Base-by-base conservation (phyloP, 2,797 vertebrate species). In the Peromyscus aztecus region DNA sequence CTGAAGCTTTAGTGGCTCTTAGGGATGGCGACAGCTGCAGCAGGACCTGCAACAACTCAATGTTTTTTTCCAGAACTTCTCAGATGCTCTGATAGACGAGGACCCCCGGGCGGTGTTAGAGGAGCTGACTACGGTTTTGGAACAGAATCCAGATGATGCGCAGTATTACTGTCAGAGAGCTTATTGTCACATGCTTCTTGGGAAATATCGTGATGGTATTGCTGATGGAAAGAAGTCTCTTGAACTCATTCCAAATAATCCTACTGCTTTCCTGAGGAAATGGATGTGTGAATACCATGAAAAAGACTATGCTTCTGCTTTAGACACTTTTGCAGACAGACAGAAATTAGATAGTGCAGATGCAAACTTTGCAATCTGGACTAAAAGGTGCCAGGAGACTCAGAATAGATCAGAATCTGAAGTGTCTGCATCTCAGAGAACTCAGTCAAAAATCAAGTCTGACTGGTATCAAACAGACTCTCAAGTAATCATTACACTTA, bases 401-500 rank as follows among this genome's bases (percentile, higher is more conserved):
- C 98, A 99, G 98, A 98, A 97, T 0, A 98, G 99, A 61, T 61
- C 59, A 61, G 59, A 61, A 61, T 61, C 59, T 61, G 59, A 61
- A 61, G 59, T 61, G 59, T 61, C 59, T 61, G 21, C 59, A 24
- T 61, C 59, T 61, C 59, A 61, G 59, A 24, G 59, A 61, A 61
- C 7, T 24, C 59, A 61, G 59, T 61, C 59, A 61, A 61, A 61
- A 61, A 24, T 61, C 59, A 61, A 61, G 96, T 98, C 99, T 63
- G 99, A 99, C 98, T 99, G 52, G 52, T 99, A 99, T 99, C 99
- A 99, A 99, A 99, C 99, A 97, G 99, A 99, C 97, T 99, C 99
- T 97, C 99, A 99, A 97, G 99, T 99, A 97, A 99, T 99, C 43
- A 98, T 99, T 98, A 99, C 99, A 46, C 98, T 99, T 96, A 98